Evolutionary conservation across 2,113 vertebrate species (phyloP).

Genomic region (Pithys albifrons): DNA sequence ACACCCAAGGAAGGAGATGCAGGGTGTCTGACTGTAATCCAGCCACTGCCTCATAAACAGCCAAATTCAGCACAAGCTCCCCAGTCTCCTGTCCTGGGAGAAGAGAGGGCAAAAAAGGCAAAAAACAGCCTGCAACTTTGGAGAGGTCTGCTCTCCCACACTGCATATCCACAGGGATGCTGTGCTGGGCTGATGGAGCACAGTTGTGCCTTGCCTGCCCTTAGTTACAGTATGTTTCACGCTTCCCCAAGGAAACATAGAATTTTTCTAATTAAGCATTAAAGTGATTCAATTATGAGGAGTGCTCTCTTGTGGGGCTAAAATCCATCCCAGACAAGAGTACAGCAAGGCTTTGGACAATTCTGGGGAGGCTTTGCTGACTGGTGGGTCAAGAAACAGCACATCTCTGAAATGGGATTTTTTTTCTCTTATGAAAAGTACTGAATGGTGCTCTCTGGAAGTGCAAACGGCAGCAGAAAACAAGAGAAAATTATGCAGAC

Average conservation of each 20-base stretch:
- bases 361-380: background rate
- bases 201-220: background rate
- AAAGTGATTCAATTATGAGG: slow-evolving; percentile 58
- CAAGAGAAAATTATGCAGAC: background rate
- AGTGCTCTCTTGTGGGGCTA: slow-evolving; percentile 11
- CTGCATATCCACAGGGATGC: background rate
- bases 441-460: background rate
- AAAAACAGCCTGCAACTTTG: background rate
- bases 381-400: background rate
- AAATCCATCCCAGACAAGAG: background rate
- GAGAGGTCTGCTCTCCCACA: background rate
- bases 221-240: background rate
- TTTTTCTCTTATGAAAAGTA: background rate
- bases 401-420: background rate
- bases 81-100: background rate
- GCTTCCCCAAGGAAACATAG: slow-evolving; percentile 44
- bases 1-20: background rate
- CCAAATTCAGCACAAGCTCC: background rate
- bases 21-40: background rate
- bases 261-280: slow-evolving; percentile 59
- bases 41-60: background rate
- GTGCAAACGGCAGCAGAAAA: background rate
- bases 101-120: background rate
- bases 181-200: background rate
- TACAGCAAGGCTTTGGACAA: background rate